A percentile compares a stretch with the other conserved stretches of the same genome.
phyloP scores from a whole-genome alignment of 1,140 invertebrate genomes.

The Belonocnema kinseyi region DNA sequence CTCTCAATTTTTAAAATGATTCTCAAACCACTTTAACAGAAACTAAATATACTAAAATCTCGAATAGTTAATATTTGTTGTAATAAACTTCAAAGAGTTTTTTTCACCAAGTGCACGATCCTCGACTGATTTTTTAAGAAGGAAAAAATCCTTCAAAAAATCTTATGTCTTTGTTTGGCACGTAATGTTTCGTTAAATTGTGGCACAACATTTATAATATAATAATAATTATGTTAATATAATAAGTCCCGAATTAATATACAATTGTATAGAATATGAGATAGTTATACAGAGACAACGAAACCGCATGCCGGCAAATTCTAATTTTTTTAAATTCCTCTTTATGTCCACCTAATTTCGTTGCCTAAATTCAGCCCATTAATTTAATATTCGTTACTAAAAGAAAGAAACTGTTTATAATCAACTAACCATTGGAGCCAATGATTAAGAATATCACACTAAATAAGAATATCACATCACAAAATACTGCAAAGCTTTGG shows the following conservation, averaged over 20 bases:
- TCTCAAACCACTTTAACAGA: background rate
- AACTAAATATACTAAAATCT: background rate
- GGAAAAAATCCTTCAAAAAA: slow-evolving; percentile 7
- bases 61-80: background rate
- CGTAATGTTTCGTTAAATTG: slow-evolving; percentile 50
- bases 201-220: slow-evolving; percentile 59
- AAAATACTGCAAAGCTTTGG: slow-evolving; percentile 7
- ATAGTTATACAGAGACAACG: slow-evolving; percentile 33
- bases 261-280: slow-evolving; percentile 56
- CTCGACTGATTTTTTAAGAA: slow-evolving; percentile 1
- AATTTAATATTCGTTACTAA: background rate
- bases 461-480: background rate
- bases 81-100: background rate
- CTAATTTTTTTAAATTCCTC: background rate
- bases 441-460: background rate
- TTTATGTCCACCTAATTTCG: background rate
- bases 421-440: background rate
- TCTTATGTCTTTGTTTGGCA: slow-evolving; percentile 49
- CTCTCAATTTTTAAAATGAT: background rate
- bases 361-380: background rate
- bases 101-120: slow-evolving; percentile 16
- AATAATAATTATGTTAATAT: slow-evolving; percentile 24
- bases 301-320: slow-evolving; percentile 25
- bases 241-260: slow-evolving; percentile 48
- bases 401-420: background rate